A percentile compares a stretch with the other conserved stretches of the same genome.
Evolutionary conservation across 2,888 invertebrate species (phyloP).

Genomic region (Copidosoma aretas): DNA sequence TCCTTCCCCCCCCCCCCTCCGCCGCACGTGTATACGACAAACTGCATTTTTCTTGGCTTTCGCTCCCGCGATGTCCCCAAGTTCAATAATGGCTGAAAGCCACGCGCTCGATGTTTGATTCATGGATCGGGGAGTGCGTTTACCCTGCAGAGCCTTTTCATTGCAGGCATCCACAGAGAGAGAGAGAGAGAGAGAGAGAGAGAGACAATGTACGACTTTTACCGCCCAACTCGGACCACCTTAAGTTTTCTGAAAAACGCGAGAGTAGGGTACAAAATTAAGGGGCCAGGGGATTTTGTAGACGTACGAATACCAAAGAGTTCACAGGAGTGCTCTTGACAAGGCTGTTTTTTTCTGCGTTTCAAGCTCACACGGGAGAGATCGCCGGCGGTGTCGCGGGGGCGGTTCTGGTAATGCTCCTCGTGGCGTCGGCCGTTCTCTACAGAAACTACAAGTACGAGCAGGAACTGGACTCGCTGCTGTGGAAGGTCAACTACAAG

Average conservation of each 20-base stretch:
- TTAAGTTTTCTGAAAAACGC: no score
- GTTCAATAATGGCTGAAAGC: conserved; percentile 20
- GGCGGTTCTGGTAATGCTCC: conserved; percentile 73
- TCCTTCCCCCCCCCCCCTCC: no score
- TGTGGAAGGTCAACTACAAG: conserved; percentile 93
- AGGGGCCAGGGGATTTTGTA: no score
- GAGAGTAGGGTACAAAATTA: no score
- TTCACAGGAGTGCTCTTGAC: not conserved
- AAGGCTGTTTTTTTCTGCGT: not conserved
- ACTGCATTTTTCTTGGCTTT: conserved; percentile 1
- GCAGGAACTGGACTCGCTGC: conserved; percentile 87
- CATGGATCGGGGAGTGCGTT: conserved; percentile 2
- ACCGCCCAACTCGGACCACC: no score
- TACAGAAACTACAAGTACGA: conserved; percentile 94
- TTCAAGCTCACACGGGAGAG: conserved; percentile 79
- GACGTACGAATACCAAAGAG: not conserved
- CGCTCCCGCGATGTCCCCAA: conserved; percentile 1
- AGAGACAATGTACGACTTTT: no score
- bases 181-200: no score
- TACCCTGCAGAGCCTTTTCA: no score
- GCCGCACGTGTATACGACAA: not conserved
- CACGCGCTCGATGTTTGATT: conserved; percentile 11
- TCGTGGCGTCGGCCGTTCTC: conserved; percentile 76
- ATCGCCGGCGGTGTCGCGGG: conserved; percentile 84
- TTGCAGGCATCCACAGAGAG: not conserved